These are phyloP conservation scores for Molanna angustata DNA, from an alignment of 2,888 invertebrate genomes.

Conservation along the genomic window DNA sequence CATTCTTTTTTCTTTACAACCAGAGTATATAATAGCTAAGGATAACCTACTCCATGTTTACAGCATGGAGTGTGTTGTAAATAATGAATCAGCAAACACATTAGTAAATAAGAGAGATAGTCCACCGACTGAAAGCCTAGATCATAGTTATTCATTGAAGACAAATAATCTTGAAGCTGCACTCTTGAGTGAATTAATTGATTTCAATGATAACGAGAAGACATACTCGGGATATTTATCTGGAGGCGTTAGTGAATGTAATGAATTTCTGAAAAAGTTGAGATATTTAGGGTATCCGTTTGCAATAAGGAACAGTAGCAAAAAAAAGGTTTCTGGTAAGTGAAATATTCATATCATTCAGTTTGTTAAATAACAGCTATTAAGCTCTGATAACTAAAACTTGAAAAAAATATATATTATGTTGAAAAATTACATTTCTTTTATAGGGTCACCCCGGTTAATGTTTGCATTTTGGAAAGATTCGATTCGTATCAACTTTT, in stretches of 20 bases:
- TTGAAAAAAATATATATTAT: no score
- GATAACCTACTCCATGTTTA: no score
- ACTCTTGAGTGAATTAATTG: conserved; percentile 8
- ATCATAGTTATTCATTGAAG: conserved; percentile 5
- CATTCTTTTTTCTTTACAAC: no score
- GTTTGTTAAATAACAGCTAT: not conserved
- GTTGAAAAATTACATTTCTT: not conserved
- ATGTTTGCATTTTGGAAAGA: conserved; percentile 9
- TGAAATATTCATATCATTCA: not conserved
- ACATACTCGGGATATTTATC: conserved; percentile 4
- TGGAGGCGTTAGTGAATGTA: conserved; percentile 8
- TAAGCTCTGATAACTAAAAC: no score
- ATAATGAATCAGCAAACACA: no score
- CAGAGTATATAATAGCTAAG: no score
- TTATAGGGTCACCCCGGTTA: conserved; percentile 6
- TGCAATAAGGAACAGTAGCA: conserved; percentile 5
- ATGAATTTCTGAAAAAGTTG: conserved; percentile 5
- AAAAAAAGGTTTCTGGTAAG: conserved; percentile 7
- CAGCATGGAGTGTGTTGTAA: no score
- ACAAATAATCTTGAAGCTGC: conserved; percentile 1
- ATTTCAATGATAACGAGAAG: conserved; percentile 7
- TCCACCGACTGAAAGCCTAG: not conserved
- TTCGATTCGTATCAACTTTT: not conserved
- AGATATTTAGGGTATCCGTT: conserved; percentile 9
- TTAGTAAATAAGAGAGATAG: no score